These are phyloP conservation scores for Podargus strigoides DNA, from an alignment of 2,797 vertebrate species.

Conservation along the genomic window DNA sequence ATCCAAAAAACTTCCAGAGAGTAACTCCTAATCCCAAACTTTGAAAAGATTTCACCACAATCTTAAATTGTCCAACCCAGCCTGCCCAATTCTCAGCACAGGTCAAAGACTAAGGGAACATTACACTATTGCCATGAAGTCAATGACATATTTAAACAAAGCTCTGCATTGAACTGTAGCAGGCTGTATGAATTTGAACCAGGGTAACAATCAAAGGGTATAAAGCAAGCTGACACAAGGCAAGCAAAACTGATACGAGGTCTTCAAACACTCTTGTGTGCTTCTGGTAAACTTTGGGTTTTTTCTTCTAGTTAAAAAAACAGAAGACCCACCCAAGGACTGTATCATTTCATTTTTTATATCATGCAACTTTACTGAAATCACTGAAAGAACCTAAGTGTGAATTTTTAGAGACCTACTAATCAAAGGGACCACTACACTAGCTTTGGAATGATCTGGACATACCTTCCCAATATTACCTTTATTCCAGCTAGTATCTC, in stretches of 20 bases:
- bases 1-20: not conserved
- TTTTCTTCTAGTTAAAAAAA: not conserved
- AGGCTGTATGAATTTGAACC: not conserved
- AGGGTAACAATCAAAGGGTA: not conserved
- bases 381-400: rapidly evolving
- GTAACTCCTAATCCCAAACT: not conserved
- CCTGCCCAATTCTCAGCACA: not conserved
- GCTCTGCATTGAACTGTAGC: not conserved
- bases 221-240: not conserved
- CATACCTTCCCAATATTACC: not conserved
- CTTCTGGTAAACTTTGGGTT: not conserved
- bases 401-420: not conserved
- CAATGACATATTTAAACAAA: not conserved
- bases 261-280: not conserved
- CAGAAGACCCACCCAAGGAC: not conserved
- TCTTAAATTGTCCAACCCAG: not conserved
- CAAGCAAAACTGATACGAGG: not conserved
- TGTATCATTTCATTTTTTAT: not conserved
- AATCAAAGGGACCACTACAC: not conserved
- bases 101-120: not conserved
- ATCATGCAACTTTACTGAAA: not conserved
- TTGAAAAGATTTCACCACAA: not conserved
- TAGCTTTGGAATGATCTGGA: not conserved
- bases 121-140: not conserved
- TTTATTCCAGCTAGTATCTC: not conserved